Base-by-base conservation (phyloP, 2,113 vertebrate genomes). In the Brachyhypopomus occidentalis region DNA sequence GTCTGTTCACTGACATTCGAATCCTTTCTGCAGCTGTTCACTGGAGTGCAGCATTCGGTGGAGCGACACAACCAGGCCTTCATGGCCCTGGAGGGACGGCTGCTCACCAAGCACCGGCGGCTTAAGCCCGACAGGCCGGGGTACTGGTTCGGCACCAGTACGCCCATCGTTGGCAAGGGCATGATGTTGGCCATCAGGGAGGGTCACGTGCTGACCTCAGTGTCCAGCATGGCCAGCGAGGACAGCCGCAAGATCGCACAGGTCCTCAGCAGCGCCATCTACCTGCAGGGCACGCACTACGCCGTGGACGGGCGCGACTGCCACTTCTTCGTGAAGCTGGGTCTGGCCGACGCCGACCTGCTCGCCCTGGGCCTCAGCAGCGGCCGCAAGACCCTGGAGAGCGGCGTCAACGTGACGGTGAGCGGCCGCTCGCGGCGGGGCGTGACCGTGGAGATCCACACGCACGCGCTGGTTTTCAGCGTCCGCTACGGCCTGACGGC, bases 51-150 rank as follows among this genome's bases (percentile, higher is more conserved):
- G 88, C 95, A 96, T 90, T 94, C 92, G 0, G 94, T 94, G 1
- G 95, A 96, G 86, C 92, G 96, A 67, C 95, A 96, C 83, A 96
- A 94, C 79, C 94, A 95, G 86, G 95, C 95, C 66, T 97, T 97
- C 89, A 90, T 96, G 94, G 95, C 95, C 2, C 93, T 97, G n/a
- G 95, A 96, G 84, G 95, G 95, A 34, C 93, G 94, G 85, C 90
- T 94, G 60, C 95, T 96, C 58, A 91, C 94, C 23, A 96, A 96
- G 86, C 89, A 91, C 69, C 84, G 94, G 75, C 93, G 95, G 1
- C 88, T 5, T 83, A 91, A 93, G 60, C 93, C 92, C 73, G 95
- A 95, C 79, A 95, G 94, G 88, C 93, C 95, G 6, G 96, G 95
- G 38, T 95, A 94, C 92, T 96, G 95, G 95, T 97, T 96, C 0